Conservation (phyloP, 1,140 invertebrate genomes). For the Leptopilina clavipes region DNA sequence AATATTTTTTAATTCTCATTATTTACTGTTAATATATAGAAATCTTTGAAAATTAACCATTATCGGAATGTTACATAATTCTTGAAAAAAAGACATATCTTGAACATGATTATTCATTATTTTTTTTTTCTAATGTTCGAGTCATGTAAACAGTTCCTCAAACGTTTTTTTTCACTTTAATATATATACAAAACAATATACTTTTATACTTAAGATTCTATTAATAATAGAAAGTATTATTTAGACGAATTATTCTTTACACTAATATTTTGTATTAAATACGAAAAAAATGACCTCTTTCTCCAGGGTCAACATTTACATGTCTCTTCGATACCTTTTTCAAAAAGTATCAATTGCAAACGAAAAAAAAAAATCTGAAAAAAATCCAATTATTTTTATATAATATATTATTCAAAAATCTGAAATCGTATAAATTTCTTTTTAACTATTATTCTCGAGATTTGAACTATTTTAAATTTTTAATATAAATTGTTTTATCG, state of each 20-base stretch:
- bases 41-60: slow-evolving; percentile 12
- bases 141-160: slow-evolving; percentile 1
- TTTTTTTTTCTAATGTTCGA: no score
- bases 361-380: neutral
- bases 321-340: neutral
- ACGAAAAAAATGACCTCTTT: neutral
- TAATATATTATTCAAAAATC: neutral
- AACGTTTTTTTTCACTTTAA: neutral
- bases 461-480: neutral
- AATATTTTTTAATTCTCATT: neutral
- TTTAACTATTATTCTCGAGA: neutral
- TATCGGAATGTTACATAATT: neutral
- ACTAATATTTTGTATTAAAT: slow-evolving; percentile 17
- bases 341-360: neutral
- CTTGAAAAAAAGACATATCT: neutral
- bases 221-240: neutral
- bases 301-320: neutral
- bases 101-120: neutral
- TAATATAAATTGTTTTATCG: neutral
- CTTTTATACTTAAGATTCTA: neutral
- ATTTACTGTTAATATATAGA: neutral
- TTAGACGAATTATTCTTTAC: neutral
- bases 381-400: neutral
- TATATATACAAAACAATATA: slow-evolving; percentile 11
- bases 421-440: slow-evolving; percentile 8